phyloP scores from a whole-genome alignment of 2,888 invertebrate species.

The Cataglyphis albicans region DNA sequence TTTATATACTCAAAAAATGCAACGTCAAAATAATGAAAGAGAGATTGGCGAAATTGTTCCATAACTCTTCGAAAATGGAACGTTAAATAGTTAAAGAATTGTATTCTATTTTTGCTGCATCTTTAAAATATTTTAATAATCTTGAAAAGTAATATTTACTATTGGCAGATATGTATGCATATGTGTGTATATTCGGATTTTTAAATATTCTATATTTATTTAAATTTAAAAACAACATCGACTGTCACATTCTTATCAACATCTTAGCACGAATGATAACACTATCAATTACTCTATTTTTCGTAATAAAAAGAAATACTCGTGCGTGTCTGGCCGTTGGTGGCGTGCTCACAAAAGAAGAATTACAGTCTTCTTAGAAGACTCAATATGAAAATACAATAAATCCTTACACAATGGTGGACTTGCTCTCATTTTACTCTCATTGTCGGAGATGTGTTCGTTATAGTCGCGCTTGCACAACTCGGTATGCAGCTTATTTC shows the following conservation, averaged over 20 bases:
- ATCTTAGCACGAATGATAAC: neutral
- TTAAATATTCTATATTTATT: constrained; percentile 6
- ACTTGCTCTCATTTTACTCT: constrained; percentile 20
- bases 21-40: constrained; percentile 5
- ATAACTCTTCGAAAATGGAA: neutral
- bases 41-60: neutral
- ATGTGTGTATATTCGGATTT: neutral
- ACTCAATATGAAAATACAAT: constrained; percentile 25
- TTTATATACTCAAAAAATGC: neutral
- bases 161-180: neutral
- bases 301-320: neutral
- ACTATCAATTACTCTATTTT: neutral
- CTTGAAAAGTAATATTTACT: neutral
- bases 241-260: neutral
- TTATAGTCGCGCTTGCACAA: constrained; percentile 8
- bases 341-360: neutral
- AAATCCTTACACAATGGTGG: constrained; percentile 38
- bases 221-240: neutral
- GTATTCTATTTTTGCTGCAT: neutral
- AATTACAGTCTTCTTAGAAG: neutral
- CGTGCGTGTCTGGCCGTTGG: neutral
- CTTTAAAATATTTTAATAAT: neutral
- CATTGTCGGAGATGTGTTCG: constrained; percentile 25
- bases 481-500: constrained; percentile 27
- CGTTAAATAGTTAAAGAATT: neutral